Evolutionary conservation across 30 jellyfish, hydroid and myxozoan species (phyloP).

Genomic region (Hydractinia symbiolongicarpus): DNA sequence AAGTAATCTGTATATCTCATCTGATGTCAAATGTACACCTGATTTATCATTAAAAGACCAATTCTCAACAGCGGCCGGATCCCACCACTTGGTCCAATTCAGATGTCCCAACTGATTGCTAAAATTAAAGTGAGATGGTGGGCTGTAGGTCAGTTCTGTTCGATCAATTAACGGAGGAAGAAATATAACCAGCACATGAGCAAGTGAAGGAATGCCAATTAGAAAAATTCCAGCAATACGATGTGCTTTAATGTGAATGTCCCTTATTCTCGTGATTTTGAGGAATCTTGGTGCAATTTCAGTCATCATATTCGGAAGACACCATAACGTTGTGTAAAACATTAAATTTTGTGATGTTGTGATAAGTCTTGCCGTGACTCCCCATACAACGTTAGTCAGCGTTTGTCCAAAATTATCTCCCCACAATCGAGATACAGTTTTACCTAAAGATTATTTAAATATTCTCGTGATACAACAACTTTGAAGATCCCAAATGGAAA

Average conservation of each 20-base stretch:
- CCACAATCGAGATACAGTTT: conserved; percentile 3
- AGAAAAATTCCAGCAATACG: conserved; percentile 29
- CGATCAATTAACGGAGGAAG: conserved; percentile 30
- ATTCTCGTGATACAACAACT: background rate
- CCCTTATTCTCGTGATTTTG: conserved; percentile 11
- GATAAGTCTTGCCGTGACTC: conserved; percentile 13
- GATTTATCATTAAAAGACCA: conserved; percentile 3
- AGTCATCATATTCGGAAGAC: conserved; percentile 6
- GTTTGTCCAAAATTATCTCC: conserved; percentile 19
- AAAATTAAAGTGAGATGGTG: conserved; percentile 15
- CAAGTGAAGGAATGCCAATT: conserved; percentile 25
- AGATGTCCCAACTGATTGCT: conserved; percentile 15
- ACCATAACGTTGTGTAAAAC: conserved; percentile 27
- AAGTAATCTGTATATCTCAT: conserved; percentile 12
- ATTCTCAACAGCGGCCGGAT: conserved; percentile 26
- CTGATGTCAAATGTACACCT: conserved; percentile 30
- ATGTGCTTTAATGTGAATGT: conserved; percentile 14
- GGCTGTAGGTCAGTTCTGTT: conserved; percentile 21
- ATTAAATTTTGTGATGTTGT: conserved; percentile 21
- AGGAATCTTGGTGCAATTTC: conserved; percentile 8
- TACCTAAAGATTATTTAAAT: background rate
- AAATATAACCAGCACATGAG: conserved; percentile 14
- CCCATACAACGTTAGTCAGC: conserved; percentile 25
- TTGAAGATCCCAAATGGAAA: background rate
- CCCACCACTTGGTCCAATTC: conserved; percentile 35